Percentiles rank a stretch among this genome's conserved stretches.
Conservation (phyloP, 2,797 vertebrate genomes). For the Hafferia zeledoni region DNA sequence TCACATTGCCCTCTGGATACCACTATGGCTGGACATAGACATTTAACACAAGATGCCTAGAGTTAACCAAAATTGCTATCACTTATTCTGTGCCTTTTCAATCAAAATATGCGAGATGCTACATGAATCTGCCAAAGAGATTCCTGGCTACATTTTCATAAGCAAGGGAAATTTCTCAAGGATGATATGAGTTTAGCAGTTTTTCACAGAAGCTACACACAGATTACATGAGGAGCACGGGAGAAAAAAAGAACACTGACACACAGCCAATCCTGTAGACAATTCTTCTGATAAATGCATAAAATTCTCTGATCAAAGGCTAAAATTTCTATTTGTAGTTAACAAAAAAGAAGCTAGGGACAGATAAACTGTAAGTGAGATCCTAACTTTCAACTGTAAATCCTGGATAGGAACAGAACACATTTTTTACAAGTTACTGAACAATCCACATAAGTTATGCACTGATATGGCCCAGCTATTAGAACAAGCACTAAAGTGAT, state of each 20-base stretch:
- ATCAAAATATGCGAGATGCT: neutral
- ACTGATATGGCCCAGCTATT: neutral
- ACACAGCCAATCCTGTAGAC: neutral
- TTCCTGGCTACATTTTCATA: neutral
- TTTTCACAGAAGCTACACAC: neutral
- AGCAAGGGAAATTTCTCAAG: neutral
- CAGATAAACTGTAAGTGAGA: neutral
- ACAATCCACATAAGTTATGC: neutral
- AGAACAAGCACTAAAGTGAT: neutral
- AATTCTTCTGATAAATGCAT: neutral
- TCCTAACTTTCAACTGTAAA: neutral
- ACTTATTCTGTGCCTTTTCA: neutral
- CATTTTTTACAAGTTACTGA: neutral
- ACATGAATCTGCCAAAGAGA: neutral
- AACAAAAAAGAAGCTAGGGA: neutral
- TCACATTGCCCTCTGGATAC: neutral
- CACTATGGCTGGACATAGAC: accelerated
- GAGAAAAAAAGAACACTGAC: neutral
- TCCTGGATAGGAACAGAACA: neutral
- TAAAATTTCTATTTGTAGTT: neutral
- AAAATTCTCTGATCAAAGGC: neutral
- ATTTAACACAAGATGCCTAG: neutral
- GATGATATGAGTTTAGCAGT: neutral
- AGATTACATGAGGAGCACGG: neutral
- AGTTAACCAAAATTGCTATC: neutral